phyloP scores from a whole-genome alignment of 1,140 invertebrate genomes.

The Bombus superbus region DNA sequence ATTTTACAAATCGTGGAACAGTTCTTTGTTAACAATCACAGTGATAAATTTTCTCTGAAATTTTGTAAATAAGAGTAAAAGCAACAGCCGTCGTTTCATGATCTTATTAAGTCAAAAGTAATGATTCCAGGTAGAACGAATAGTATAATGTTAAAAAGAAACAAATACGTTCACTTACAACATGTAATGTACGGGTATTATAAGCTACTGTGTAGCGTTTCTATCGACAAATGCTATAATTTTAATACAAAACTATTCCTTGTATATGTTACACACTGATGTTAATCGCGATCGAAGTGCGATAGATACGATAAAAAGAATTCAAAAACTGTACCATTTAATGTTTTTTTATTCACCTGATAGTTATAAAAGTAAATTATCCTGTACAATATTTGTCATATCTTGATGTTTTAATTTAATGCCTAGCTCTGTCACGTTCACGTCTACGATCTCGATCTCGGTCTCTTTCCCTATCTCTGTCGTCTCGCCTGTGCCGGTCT shows the following conservation, averaged over 20 bases:
- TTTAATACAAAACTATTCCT: conserved; percentile 59
- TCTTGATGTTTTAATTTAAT: conserved; percentile 41
- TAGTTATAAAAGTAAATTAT: conserved; percentile 5
- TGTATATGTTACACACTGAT: conserved; percentile 25
- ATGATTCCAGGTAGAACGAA: conserved; percentile 16
- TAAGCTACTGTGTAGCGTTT: conserved; percentile 65
- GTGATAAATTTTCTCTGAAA: conserved; percentile 33
- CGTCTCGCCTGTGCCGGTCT: conserved; percentile 78
- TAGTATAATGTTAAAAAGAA: conserved; percentile 3
- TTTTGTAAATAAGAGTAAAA: conserved; percentile 48
- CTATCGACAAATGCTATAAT: conserved; percentile 52
- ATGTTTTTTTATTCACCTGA: conserved; percentile 6
- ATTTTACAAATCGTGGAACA: not conserved
- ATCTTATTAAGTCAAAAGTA: not conserved
- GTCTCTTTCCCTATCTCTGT: conserved; percentile 76
- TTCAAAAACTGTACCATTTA: not conserved
- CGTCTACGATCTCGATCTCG: conserved; percentile 73
- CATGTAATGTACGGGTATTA: conserved; percentile 46
- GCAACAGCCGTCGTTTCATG: not conserved
- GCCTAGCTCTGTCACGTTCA: conserved; percentile 77
- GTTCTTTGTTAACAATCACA: not conserved
- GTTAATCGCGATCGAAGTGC: conserved; percentile 21
- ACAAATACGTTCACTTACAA: conserved; percentile 36
- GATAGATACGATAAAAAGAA: conserved; percentile 33
- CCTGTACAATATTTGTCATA: conserved; percentile 34